A percentile compares a stretch with the other conserved stretches of the same genome.
phyloP scores from a whole-genome alignment of 92 coral and sea anemone species.

The Palythoa heliodiscus region DNA sequence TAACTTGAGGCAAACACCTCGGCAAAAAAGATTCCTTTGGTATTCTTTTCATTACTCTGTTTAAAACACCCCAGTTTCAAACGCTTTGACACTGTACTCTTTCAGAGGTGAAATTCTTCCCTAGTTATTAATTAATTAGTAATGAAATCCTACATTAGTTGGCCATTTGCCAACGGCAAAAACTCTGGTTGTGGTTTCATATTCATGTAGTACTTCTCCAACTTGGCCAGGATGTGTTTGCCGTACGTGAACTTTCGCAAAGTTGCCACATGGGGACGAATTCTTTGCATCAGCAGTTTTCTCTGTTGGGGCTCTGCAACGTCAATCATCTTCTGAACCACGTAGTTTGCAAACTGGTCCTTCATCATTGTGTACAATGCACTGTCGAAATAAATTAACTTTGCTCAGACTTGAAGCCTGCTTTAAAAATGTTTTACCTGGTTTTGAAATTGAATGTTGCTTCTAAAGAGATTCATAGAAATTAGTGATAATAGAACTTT shows the following conservation, averaged over 20 bases:
- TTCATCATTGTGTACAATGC: constrained; percentile 99
- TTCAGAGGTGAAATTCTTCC: constrained; percentile 26
- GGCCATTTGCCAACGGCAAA: constrained; percentile 84
- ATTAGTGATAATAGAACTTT: no score
- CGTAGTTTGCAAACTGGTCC: constrained; percentile 99
- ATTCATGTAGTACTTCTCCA: constrained; percentile 92
- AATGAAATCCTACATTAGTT: constrained; percentile 60
- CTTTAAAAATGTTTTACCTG: not conserved
- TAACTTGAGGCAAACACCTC: no score
- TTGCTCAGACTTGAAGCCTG: not conserved
- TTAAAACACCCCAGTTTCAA: not conserved
- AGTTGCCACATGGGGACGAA: constrained; percentile 94
- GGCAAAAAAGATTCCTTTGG: no score
- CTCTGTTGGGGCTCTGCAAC: constrained; percentile 97
- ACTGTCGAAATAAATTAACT: constrained; percentile 50
- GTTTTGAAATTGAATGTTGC: no score
- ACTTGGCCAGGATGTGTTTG: constrained; percentile 95
- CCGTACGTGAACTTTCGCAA: constrained; percentile 98
- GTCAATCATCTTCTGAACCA: constrained; percentile 99
- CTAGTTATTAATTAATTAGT: constrained; percentile 3
- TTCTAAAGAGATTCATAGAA: no score
- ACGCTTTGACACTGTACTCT: constrained; percentile 16
- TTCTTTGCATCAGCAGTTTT: constrained; percentile 90
- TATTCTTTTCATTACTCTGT: no score
- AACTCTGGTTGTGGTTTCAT: constrained; percentile 83